Evolutionary conservation across 2,888 invertebrate species (phyloP).

Genomic region (Cheilosia pagana): DNA sequence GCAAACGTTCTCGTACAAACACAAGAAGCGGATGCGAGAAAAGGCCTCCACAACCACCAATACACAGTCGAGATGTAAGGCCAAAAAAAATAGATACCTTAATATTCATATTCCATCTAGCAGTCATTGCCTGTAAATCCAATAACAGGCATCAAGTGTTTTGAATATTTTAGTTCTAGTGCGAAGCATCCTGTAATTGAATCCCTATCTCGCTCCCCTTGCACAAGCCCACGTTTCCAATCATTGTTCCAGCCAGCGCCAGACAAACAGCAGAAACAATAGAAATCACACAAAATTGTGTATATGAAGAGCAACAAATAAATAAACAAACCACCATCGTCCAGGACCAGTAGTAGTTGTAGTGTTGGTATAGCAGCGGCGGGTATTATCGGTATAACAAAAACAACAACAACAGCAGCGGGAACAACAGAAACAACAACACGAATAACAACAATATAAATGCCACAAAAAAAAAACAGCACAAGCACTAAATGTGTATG

Average conservation of each 20-base stretch:
- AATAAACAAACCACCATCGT: constrained; percentile 62
- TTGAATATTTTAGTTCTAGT: constrained; percentile 74
- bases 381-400: constrained; percentile 13
- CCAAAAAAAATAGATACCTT: constrained; percentile 1
- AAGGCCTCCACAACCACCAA: background rate
- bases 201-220: constrained; percentile 41
- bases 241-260: constrained; percentile 29
- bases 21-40: too few relatives aligned
- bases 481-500: background rate
- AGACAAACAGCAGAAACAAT: constrained; percentile 60
- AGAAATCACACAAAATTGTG: constrained; percentile 62
- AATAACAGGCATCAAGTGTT: constrained; percentile 75
- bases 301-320: constrained; percentile 67
- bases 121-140: constrained; percentile 51
- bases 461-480: constrained; percentile 47
- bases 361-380: background rate
- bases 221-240: background rate
- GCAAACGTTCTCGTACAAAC: too few relatives aligned
- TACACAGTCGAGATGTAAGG: too few relatives aligned
- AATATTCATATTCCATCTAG: constrained; percentile 49
- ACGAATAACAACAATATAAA: constrained; percentile 61
- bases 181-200: constrained; percentile 73
- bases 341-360: constrained; percentile 4
- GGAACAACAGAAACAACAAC: constrained; percentile 45
- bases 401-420: constrained; percentile 51